Conservation (phyloP, 2,797 vertebrate genomes). For the Vultur gryphus region DNA sequence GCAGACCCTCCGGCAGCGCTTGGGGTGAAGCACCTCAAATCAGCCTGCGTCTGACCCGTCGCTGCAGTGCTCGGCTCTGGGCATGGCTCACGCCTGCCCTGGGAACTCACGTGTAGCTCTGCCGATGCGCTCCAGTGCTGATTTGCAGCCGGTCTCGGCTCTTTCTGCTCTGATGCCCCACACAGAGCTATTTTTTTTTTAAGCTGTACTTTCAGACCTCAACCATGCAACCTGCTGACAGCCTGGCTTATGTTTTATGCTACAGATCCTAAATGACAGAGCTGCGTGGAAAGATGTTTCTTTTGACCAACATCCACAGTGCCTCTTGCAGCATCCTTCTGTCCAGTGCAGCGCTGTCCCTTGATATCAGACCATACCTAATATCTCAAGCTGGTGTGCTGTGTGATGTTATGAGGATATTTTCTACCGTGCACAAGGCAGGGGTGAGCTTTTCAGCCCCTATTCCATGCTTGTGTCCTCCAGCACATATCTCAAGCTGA, state of each 20-base stretch:
- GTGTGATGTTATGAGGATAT: neutral
- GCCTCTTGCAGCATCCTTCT: neutral
- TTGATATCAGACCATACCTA: rapidly evolving
- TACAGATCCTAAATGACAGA: neutral
- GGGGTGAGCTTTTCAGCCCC: neutral
- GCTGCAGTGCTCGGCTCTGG: neutral
- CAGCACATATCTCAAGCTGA: rapidly evolving
- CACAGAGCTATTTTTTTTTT: neutral
- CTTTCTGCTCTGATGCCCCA: neutral
- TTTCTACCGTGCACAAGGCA: neutral
- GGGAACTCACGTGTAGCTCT: rapidly evolving
- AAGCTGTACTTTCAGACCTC: neutral
- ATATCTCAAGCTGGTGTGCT: neutral
- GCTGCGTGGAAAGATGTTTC: neutral
- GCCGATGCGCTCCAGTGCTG: rapidly evolving
- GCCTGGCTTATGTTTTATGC: neutral
- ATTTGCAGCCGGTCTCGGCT: neutral
- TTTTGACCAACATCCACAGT: neutral
- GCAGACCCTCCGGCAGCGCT: neutral
- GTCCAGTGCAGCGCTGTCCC: neutral
- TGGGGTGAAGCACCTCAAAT: neutral
- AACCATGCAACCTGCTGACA: neutral
- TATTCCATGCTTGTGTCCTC: rapidly evolving
- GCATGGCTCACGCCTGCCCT: neutral
- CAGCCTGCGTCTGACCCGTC: neutral